These are phyloP conservation scores for Oryzias melastigma DNA, from an alignment of 2,113 vertebrate species.

Conservation along the genomic window DNA sequence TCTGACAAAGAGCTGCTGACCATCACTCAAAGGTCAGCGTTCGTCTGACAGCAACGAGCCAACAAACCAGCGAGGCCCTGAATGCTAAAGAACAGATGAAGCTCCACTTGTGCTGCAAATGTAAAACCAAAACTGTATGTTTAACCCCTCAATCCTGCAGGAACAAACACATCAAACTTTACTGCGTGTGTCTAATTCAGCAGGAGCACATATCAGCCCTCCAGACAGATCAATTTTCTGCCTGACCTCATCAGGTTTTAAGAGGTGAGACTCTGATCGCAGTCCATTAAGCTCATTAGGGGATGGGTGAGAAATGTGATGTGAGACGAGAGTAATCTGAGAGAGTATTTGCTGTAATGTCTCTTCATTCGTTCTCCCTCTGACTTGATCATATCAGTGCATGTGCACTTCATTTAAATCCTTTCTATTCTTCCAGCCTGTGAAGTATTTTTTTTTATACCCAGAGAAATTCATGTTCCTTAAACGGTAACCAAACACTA, in stretches of 20 bases:
- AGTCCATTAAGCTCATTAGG: conserved; percentile 73
- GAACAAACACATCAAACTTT: conserved; percentile 7
- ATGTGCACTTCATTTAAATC: conserved; percentile 21
- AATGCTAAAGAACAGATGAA: neutral
- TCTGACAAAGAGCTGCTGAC: conserved; percentile 8
- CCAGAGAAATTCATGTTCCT: neutral
- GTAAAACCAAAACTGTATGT: too few relatives aligned
- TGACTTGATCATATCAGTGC: conserved; percentile 20
- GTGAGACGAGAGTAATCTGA: conserved; percentile 61
- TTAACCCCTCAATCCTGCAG: neutral
- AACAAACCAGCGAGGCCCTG: neutral
- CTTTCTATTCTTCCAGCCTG: conserved; percentile 16
- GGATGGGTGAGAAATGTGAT: conserved; percentile 56
- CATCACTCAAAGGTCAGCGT: conserved; percentile 14
- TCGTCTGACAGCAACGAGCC: neutral
- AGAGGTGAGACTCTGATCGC: conserved; percentile 64
- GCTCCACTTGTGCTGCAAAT: neutral
- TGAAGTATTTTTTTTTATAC: conserved; percentile 9
- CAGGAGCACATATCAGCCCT: conserved; percentile 53
- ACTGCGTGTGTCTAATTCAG: conserved; percentile 40
- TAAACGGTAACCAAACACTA: too few relatives aligned
- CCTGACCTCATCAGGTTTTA: conserved; percentile 64
- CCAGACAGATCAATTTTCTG: conserved; percentile 65
- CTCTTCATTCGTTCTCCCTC: conserved; percentile 5
- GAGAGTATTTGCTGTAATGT: conserved; percentile 23